Base-by-base conservation (phyloP, 2,797 vertebrate species). In the Garrulus glandarius region DNA sequence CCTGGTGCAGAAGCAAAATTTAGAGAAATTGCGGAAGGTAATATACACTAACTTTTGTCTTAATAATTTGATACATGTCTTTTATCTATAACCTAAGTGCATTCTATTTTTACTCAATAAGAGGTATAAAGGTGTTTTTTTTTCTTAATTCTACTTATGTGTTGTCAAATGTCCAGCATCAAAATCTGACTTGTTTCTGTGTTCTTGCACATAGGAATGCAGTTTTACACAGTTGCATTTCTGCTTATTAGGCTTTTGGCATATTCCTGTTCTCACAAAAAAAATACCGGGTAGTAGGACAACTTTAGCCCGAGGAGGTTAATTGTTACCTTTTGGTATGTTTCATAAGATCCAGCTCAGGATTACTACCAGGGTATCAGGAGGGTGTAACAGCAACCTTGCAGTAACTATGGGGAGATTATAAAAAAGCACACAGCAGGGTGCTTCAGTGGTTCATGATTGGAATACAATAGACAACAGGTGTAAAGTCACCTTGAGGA, bases 21-120 rank as follows among this genome's bases (percentile, higher is more conserved):
- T 97, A 98, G 99, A 95, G 99, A 99, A 97, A 99, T 99, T 95
- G 99, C 99, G 19, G 99, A 99, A 98, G 99, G 99, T 99, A 95
- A 94, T 63, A 32, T 32, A 22, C 22, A 5, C 19, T 76, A 19
- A 64, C 16, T 15, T 53, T 75, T 34, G 24, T 69, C n/a, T 29
- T 87, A 84, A 47, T 56, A 47, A 75, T 41, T 67, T 50, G 18
- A 39, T 68, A 37, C 1, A 0, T 57, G 15, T 36, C 8, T 79
- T 76, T 1, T 11, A 32, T 26, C 10, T 87, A 18, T 29, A 63
- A 41, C 5, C 13, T 60, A 36, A 52, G 8, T 57, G 5, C 46
- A 16, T 57, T 68, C 30, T 74, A 7, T 10, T 78, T 89, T 89
- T 57, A 72, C 11, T 74, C 34, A 47, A 17, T 55, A 57, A 60